Conservation (phyloP, 1,140 invertebrate species). For the Tigriopus japonicus region DNA sequence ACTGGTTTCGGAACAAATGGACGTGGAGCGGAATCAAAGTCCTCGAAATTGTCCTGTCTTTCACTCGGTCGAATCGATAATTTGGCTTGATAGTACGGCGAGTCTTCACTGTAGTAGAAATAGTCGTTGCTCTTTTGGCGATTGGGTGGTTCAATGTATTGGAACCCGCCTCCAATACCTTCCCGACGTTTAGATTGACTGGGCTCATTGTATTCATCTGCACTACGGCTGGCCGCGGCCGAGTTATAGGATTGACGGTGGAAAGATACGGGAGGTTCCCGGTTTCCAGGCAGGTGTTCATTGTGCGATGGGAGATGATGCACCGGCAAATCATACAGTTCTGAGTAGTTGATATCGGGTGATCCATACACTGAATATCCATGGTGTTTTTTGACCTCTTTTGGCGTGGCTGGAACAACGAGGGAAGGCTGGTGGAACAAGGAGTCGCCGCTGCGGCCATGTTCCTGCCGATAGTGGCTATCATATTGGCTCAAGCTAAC, state of each 20-base stretch:
- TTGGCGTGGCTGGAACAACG: constrained; percentile 1
- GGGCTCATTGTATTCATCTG: neutral
- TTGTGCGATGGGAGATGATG: neutral
- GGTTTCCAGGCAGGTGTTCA: neutral
- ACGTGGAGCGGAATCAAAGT: too few relatives aligned
- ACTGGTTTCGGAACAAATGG: too few relatives aligned
- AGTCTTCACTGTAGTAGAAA: constrained; percentile 5
- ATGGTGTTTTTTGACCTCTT: neutral
- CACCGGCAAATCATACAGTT: neutral
- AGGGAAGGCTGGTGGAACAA: neutral
- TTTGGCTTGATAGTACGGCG: neutral
- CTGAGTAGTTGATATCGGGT: constrained; percentile 8
- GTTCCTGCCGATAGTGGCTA: neutral
- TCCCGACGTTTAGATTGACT: neutral
- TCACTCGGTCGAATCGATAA: neutral
- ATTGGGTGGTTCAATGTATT: neutral
- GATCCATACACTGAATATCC: constrained; percentile 8
- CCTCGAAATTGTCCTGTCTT: too few relatives aligned
- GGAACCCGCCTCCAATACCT: neutral
- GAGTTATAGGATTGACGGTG: constrained; percentile 1
- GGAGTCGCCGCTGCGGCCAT: neutral
- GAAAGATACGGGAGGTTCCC: neutral
- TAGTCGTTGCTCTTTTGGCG: neutral
- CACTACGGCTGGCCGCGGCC: neutral
- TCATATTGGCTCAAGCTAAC: neutral